Base-by-base conservation (phyloP, 1,140 invertebrate species). In the Phenacoccus solenopsis region DNA sequence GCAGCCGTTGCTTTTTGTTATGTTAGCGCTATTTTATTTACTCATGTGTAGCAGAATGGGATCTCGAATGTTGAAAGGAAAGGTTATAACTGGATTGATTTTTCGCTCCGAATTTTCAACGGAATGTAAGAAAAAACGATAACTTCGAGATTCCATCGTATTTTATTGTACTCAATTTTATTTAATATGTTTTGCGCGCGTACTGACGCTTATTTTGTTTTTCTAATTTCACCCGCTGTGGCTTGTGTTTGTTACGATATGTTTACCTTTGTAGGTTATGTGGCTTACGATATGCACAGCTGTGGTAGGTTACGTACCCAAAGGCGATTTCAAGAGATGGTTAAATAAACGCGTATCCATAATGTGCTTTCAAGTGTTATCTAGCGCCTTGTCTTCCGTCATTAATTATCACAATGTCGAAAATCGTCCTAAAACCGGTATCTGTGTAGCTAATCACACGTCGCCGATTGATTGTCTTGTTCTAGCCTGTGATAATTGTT, bases 381-480 rank as follows among this genome's bases (percentile, higher is more conserved):
- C 91, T 57, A 87, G 91, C 67, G 90, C 91, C 28, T 85, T 96
- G 68, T 93, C 91, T 7, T 87, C 91, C 38, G 91, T 95, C 73
- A 89, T 96, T 71, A 91, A 84, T 22, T 96, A 96, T 81, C 93
- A 96, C 80, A 91, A 94, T 78, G 79, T 83, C 59, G 85, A 90
- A 76, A 91, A 94, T 79, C 84, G 83, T 73, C 92, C 93, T 27
- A 81, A 83, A 71, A 82, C 79, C 28, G 94, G 96, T 30, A 98
- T 99, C 75, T 98, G 96, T 82, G 97, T 99, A 21, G 97, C 98
- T 67, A 99, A 99, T 84, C 98, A 99, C 80, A 99, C 98, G 0
- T 98, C 95, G 70, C 98, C 97, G 1, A 96, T 99, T 73, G 97
- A 99, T 81, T 95, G 95, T 56, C 84, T 99, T 70, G 88, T 99